Evolutionary conservation across 2,797 vertebrate genomes (phyloP).

Genomic region (Novumbra hubbsi): DNA sequence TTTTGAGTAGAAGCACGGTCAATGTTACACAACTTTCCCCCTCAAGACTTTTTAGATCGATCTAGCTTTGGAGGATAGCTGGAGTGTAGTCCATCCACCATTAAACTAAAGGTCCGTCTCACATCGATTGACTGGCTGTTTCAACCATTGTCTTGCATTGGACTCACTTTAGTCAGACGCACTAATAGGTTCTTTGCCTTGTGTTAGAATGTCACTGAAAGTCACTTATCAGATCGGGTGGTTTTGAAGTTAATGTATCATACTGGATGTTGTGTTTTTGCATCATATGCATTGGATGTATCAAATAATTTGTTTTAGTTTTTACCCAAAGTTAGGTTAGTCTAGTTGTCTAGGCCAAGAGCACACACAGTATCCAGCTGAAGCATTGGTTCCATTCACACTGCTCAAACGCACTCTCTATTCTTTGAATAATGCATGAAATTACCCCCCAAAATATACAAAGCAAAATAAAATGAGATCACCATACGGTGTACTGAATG

Average conservation of each 20-base stretch:
- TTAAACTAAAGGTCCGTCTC: background rate
- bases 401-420: too few species aligned
- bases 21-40: background rate
- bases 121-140: background rate
- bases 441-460: background rate
- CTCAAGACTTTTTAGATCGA: background rate
- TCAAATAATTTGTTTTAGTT: too few species aligned
- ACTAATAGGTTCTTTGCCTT: conserved; percentile 5
- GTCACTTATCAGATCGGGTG: background rate
- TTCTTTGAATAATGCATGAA: too few species aligned
- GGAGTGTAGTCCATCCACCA: background rate
- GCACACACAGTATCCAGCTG: too few species aligned
- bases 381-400: too few species aligned
- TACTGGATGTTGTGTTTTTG: background rate
- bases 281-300: too few species aligned
- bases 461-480: background rate
- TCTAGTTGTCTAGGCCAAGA: too few species aligned
- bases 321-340: too few species aligned
- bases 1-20: background rate
- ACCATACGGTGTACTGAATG: background rate
- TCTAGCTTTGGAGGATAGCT: background rate
- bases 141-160: background rate
- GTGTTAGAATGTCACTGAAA: conserved; percentile 29
- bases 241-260: background rate
- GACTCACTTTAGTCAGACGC: background rate